Evolutionary conservation across 2,797 vertebrate genomes (phyloP).

Genomic region (Phylloscopus collybita): DNA sequence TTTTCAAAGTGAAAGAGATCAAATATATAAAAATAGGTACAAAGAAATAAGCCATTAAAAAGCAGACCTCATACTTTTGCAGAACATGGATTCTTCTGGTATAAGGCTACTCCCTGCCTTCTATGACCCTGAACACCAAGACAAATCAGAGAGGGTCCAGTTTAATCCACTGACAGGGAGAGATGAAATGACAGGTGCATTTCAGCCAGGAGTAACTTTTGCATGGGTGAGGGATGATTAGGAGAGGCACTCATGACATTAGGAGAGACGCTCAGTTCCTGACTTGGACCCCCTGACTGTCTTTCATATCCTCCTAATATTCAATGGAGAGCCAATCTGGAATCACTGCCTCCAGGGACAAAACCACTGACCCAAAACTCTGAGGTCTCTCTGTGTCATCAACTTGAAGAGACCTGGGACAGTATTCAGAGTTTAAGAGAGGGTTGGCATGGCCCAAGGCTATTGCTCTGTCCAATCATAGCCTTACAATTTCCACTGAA

Average conservation of each 20-base stretch:
- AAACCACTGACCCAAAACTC: neutral
- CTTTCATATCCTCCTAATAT: neutral
- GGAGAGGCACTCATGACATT: neutral
- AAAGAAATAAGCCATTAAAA: slow-evolving; percentile 24
- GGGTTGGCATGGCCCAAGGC: neutral
- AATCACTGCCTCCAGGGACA: neutral
- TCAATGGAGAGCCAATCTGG: neutral
- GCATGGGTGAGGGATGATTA: neutral
- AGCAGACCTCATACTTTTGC: neutral
- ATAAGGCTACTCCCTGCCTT: neutral
- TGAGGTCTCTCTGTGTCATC: neutral
- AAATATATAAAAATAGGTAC: slow-evolving; percentile 32
- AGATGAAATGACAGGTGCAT: neutral
- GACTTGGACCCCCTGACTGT: neutral
- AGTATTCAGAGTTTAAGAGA: neutral
- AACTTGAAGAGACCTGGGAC: neutral
- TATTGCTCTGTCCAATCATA: neutral
- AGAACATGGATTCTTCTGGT: neutral
- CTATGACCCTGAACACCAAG: neutral
- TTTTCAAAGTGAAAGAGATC: slow-evolving; percentile 46
- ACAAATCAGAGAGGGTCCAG: neutral
- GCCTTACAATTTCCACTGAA: neutral
- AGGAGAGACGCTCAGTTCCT: neutral
- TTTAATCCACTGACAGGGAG: neutral
- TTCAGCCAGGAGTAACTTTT: neutral